Evolutionary conservation across 2,888 invertebrate genomes (phyloP).

Genomic region (Heliconius hortense): DNA sequence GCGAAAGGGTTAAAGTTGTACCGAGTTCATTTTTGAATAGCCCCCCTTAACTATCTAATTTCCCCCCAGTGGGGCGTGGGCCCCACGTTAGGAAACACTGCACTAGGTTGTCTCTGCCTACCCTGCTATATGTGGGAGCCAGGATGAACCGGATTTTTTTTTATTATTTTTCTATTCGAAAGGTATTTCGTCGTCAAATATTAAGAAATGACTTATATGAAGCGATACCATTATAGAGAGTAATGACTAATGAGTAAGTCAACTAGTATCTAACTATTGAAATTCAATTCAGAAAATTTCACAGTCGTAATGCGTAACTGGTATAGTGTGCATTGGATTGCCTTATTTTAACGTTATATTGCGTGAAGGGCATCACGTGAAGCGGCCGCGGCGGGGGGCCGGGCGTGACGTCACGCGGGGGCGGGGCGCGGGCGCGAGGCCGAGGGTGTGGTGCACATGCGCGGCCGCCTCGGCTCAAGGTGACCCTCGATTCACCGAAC

Average conservation of each 20-base stretch:
- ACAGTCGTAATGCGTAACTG: conserved; percentile 42
- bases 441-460: conserved; percentile 81
- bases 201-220: background rate
- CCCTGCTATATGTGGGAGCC: too few relatives aligned
- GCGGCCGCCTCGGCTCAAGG: conserved; percentile 72
- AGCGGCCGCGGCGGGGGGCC: conserved; percentile 47
- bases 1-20: too few relatives aligned
- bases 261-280: conserved; percentile 20
- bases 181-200: background rate
- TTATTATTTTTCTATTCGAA: background rate
- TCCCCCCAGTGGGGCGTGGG: too few relatives aligned
- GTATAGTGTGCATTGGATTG: conserved; percentile 45
- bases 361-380: conserved; percentile 71
- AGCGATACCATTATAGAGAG: conserved; percentile 4
- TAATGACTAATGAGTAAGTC: conserved; percentile 1
- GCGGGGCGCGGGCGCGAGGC: conserved; percentile 51
- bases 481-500: conserved; percentile 71
- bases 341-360: conserved; percentile 56
- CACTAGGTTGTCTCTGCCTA: too few relatives aligned
- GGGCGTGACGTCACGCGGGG: conserved; percentile 63
- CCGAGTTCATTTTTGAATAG: too few relatives aligned
- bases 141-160: too few relatives aligned
- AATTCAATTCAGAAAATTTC: too few relatives aligned
- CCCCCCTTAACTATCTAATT: too few relatives aligned
- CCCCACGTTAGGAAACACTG: too few relatives aligned